Evolutionary conservation across 2,113 vertebrate genomes (phyloP), one percentile per base, ranked within the genome.

Genomic region (Halichoerus grypus): DNA sequence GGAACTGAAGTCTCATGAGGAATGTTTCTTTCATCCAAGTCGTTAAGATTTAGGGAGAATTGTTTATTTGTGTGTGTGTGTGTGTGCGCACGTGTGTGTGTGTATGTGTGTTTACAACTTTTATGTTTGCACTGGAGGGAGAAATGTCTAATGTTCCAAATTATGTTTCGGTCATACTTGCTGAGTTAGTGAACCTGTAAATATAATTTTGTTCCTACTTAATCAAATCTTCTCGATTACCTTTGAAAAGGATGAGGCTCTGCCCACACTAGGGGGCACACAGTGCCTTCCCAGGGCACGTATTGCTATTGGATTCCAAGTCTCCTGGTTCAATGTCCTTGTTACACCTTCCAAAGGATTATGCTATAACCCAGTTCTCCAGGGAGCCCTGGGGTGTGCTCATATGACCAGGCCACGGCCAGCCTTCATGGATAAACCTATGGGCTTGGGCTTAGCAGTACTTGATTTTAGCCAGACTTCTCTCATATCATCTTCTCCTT

Each of bases 161-260:
- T 84, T 39, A 4, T 71, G 21, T 69, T 88, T 67, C n/a, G 21
- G 19, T 82, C 33, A 24, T 59, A 51, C n/a, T 76, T 80, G 26
- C 55, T 76, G 57, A 94, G 13, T 82, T 72, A 81, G n/a, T 85
- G 63, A 81, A 8, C 36, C 93, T 90, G 80, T 76, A 71, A 83
- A 55, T 76, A 46, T 5, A 91, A 1, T n/a, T 77, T 81, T 71
- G 3, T 59, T 31, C 39, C n/a, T 57, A 4, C 61, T 11, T 46
- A 33, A 79, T 61, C 4, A 42, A 18, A 69, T 16, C n/a, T 82
- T 46, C 26, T 71, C 0, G 0, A 6, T 88, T 49, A 13, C 26
- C 42, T 72, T 10, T 46, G 31, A 79, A 79, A n/a, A 79, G 33
- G 39, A 2, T 76, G 10, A 51, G 16, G 15, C 24, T 61, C 51